Base-by-base conservation (phyloP, 2,888 invertebrate species). In the Ctenicera cuprea region DNA sequence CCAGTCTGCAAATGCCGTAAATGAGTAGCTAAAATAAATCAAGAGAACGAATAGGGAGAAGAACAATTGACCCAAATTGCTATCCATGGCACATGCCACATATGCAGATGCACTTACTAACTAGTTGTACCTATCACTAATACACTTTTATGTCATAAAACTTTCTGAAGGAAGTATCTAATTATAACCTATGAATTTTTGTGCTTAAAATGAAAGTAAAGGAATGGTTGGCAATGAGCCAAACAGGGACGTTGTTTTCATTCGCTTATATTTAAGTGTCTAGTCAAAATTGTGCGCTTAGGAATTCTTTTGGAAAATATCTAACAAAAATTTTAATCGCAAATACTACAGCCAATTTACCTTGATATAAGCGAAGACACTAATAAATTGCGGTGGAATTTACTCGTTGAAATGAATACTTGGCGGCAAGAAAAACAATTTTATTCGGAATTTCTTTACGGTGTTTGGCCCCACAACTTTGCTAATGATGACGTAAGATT, bases 391-490 rank as follows among this genome's bases (percentile, higher is more conserved):
- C 41, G 11, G 4, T 16, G 48, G 16, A 18, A 11, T 48, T 1
- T 3, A n/a, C 41, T 7, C 2, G 2, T 38, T 0, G 16, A 20
- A 11, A 50, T 7, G 14, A 54, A 54, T 30, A 30, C 16, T 30
- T 54, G 54, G 30, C 54, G 54, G 30, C 54, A 54, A 30, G 54
- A 30, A 54, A 54, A 22, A 18, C 22, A 22, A 12, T 16, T 30
- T 54, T 54, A 26, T 26, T 22, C n/a, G 30, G 54, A 30, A 54
- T 30, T 54, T 30, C 30, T 54, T 16, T 16, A 54, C 54, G 54
- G 54, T 54, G 12, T n/a, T 54, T 54, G 54, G 54, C 54, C 54
- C 30, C 54, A n/a, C 30, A 5, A 12, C 54, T 54, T 54, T 30
- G 54, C 54, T 12, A 30, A 54, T 26, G 14, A n/a, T 41, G 41